Percentiles rank a stretch among this genome's conserved stretches.
Evolutionary conservation across 1,140 invertebrate genomes (phyloP).

Genomic region (Anastrepha ludens): DNA sequence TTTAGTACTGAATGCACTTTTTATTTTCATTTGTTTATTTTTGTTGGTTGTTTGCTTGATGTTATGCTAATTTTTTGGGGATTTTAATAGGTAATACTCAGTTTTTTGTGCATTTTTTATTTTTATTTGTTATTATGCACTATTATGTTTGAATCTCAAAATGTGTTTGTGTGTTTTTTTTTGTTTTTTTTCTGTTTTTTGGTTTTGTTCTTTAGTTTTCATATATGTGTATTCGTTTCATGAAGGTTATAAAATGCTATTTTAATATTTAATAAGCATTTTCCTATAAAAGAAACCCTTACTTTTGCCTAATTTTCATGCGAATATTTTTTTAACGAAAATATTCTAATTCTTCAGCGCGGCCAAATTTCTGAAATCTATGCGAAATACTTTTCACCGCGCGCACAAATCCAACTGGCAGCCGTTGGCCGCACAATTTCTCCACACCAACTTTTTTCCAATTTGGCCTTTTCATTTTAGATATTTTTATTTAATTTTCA

Average conservation of each 20-base stretch:
- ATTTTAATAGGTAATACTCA: neutral
- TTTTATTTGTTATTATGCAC: slow-evolving; percentile 13
- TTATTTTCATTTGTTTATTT: neutral
- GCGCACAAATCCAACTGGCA: slow-evolving; percentile 54
- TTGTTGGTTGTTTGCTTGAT: slow-evolving; percentile 17
- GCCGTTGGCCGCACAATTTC: slow-evolving; percentile 38
- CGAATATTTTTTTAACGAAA: neutral
- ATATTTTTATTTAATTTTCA: slow-evolving; percentile 12
- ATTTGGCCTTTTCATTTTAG: slow-evolving; percentile 49
- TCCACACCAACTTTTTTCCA: slow-evolving; percentile 56
- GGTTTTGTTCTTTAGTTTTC: neutral
- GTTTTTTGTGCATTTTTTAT: neutral
- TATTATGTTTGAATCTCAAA: neutral
- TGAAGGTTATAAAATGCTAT: neutral
- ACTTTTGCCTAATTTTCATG: slow-evolving; percentile 10
- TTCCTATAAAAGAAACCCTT: neutral
- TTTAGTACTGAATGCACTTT: neutral
- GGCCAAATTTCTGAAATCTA: slow-evolving; percentile 32
- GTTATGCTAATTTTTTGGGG: neutral
- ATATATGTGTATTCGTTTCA: neutral
- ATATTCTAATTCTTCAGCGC: neutral
- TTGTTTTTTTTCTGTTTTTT: neutral
- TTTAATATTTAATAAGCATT: neutral
- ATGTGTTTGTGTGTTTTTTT: neutral
- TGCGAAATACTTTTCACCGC: slow-evolving; percentile 54